Percentiles rank a stretch among this genome's conserved stretches.
Evolutionary conservation across 2,888 invertebrate species (phyloP).

Genomic region (Gastrophysa polygoni): DNA sequence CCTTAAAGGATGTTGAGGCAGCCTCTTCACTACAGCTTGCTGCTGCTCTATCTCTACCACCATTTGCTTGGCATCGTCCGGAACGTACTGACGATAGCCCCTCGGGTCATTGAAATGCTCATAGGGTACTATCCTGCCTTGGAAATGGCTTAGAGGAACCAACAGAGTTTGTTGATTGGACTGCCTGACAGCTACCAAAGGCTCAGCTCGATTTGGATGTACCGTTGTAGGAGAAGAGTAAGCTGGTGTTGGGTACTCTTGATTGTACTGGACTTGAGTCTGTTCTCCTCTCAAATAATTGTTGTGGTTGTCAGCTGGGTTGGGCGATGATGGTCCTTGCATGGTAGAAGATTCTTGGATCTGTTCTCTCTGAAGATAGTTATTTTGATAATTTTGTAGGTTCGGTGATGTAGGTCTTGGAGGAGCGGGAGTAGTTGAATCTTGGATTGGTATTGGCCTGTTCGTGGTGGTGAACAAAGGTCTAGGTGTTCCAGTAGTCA

Average conservation of each 20-base stretch:
- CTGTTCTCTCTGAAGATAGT: constrained; percentile 37
- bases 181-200: constrained; percentile 59
- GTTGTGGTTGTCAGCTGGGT: constrained; percentile 42
- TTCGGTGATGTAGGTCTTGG: constrained; percentile 43
- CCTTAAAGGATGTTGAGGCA: constrained; percentile 43
- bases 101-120: constrained; percentile 32
- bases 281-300: constrained; percentile 16
- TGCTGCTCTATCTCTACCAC: constrained; percentile 51
- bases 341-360: constrained; percentile 42
- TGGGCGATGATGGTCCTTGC: constrained; percentile 41
- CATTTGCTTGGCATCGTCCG: constrained; percentile 1
- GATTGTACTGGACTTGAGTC: constrained; percentile 41
- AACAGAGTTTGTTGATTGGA: constrained; percentile 54
- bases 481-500: constrained; percentile 68
- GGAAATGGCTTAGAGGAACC: constrained; percentile 53
- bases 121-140: constrained; percentile 45
- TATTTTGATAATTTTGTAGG: constrained; percentile 41
- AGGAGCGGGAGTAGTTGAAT: constrained; percentile 58
- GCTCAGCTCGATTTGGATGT: constrained; percentile 51
- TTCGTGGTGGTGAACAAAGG: constrained; percentile 73
- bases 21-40: constrained; percentile 41
- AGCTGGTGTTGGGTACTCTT: constrained; percentile 59
- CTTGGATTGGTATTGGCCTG: constrained; percentile 58
- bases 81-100: constrained; percentile 4
- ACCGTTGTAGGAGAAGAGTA: constrained; percentile 63